These are phyloP conservation scores for Aix galericulata DNA, from an alignment of 2,113 vertebrate genomes.

Conservation along the genomic window DNA sequence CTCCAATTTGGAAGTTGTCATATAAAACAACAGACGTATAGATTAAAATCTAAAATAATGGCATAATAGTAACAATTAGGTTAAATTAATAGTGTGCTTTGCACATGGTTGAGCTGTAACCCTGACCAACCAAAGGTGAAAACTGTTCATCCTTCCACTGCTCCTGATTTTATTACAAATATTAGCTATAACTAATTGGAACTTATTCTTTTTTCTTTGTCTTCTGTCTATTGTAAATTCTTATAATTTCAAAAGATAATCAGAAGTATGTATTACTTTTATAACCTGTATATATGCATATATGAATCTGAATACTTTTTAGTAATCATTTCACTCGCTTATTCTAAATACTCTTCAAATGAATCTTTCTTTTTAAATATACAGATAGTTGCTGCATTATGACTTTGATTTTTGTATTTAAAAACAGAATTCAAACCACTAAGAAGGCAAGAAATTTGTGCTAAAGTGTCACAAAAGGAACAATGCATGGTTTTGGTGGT, in stretches of 20 bases:
- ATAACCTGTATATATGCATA: too few relatives aligned
- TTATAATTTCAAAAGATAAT: background rate
- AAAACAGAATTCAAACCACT: conserved; percentile 43
- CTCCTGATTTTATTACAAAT: background rate
- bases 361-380: background rate
- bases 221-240: background rate
- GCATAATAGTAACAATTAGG: background rate
- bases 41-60: background rate
- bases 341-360: background rate
- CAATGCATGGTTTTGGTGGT: background rate
- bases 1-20: background rate
- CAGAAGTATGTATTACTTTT: background rate
- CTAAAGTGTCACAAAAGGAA: conserved; percentile 36
- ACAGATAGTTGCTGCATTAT: background rate
- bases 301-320: too few relatives aligned
- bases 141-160: background rate
- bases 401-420: conserved; percentile 21
- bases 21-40: background rate
- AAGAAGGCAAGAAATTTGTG: conserved; percentile 34
- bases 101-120: background rate
- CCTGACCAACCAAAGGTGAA: background rate
- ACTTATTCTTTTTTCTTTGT: background rate
- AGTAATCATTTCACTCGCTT: too few relatives aligned
- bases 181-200: background rate
- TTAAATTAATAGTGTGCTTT: background rate